phyloP scores from a whole-genome alignment of 1,140 invertebrate genomes.

The Paracyclopina nana region DNA sequence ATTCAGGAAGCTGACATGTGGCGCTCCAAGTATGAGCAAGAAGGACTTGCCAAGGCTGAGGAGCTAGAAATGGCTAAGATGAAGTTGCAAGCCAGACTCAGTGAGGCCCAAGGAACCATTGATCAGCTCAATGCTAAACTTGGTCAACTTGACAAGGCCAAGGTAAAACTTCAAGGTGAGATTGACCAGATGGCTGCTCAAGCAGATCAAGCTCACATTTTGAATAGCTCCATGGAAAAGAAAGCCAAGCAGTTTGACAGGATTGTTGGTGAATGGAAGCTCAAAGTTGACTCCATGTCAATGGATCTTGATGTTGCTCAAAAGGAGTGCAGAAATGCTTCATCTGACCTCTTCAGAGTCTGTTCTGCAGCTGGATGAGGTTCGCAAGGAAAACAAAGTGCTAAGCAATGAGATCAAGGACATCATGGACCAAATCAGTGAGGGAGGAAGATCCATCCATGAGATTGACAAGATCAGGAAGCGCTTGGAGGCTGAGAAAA shows the following conservation, averaged over 20 bases:
- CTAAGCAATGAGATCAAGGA: conserved; percentile 36
- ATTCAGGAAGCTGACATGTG: conserved; percentile 33
- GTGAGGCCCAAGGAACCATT: conserved; percentile 49
- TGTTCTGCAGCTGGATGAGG: conserved; percentile 33
- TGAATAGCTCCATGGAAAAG: conserved; percentile 81
- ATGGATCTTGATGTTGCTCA: conserved; percentile 92
- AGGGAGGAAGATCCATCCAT: conserved; percentile 35
- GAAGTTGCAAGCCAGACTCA: conserved; percentile 82
- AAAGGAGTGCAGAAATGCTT: conserved; percentile 96
- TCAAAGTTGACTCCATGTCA: conserved; percentile 90
- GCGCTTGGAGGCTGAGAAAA: conserved; percentile 37
- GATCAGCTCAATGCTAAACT: conserved; percentile 84
- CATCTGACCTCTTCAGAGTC: conserved; percentile 90
- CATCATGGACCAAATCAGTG: conserved; percentile 37
- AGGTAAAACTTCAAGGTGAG: conserved; percentile 82
- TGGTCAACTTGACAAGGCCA: conserved; percentile 75
- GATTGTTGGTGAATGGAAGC: conserved; percentile 97
- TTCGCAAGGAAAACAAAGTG: conserved; percentile 38
- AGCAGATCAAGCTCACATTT: conserved; percentile 35
- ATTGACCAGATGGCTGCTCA: conserved; percentile 77
- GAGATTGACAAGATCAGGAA: conserved; percentile 37
- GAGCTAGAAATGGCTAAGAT: conserved; percentile 42
- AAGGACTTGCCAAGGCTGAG: conserved; percentile 44
- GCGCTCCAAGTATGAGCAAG: conserved; percentile 53
- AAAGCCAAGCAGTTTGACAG: conserved; percentile 94